Percentiles rank a stretch among this genome's conserved stretches.
Evolutionary conservation across 2,797 vertebrate genomes (phyloP).

Genomic region (Pangasius sanitwongsei): DNA sequence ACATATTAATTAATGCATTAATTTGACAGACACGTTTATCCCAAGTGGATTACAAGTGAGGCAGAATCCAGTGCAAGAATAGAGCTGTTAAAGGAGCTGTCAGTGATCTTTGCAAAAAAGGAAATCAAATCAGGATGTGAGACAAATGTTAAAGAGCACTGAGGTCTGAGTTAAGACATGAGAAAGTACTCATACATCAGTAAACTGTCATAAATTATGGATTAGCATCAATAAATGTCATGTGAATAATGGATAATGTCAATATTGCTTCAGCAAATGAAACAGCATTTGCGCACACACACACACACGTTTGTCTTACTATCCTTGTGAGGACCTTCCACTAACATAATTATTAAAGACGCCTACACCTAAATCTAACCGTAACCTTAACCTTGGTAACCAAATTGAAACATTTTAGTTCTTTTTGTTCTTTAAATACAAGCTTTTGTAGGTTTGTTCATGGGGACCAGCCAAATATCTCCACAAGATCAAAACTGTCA

Average conservation of each 20-base stretch:
- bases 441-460: neutral
- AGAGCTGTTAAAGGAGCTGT: neutral
- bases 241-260: conserved; percentile 59
- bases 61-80: neutral
- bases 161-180: conserved; percentile 6
- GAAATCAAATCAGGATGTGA: neutral
- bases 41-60: neutral
- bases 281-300: neutral
- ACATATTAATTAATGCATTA: neutral
- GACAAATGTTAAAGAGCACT: conserved; percentile 1
- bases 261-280: conserved; percentile 57
- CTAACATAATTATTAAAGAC: neutral
- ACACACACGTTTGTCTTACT: neutral
- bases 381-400: neutral
- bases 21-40: neutral
- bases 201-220: conserved; percentile 57
- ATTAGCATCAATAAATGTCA: conserved; percentile 59
- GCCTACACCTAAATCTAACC: neutral
- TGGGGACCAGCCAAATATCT: neutral
- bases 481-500: neutral
- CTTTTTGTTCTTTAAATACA: neutral
- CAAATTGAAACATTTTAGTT: neutral
- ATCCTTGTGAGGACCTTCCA: neutral
- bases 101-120: neutral
- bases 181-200: conserved; percentile 39